phyloP scores from a whole-genome alignment of 2,797 vertebrate genomes.

The Myotis planiceps region DNA sequence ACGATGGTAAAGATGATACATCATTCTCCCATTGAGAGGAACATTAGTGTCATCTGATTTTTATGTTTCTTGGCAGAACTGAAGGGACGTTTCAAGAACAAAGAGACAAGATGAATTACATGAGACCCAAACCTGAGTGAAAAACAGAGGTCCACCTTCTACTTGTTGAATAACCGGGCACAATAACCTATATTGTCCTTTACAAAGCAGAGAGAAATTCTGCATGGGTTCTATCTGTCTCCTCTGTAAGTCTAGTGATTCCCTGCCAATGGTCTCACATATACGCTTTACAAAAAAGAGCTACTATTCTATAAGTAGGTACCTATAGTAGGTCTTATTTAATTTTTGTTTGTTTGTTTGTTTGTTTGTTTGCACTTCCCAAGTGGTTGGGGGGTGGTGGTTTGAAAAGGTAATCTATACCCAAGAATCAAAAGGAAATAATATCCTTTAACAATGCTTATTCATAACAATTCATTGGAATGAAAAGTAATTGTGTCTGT shows the following conservation, averaged over 20 bases:
- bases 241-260: background rate
- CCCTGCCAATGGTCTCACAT: background rate
- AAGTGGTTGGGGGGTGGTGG: background rate
- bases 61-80: conserved; percentile 40
- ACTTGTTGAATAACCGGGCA: background rate
- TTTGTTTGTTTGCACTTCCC: background rate
- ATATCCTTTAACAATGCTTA: background rate
- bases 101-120: background rate
- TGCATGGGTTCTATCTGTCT: background rate
- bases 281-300: background rate
- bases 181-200: background rate
- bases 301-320: background rate
- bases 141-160: background rate
- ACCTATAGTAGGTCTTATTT: background rate
- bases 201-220: background rate
- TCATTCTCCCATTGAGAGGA: background rate
- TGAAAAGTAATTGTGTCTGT: conserved; percentile 37
- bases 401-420: background rate
- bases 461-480: background rate
- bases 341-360: background rate
- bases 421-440: background rate
- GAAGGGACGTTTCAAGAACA: conserved; percentile 36
- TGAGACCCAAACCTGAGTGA: background rate
- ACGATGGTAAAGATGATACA: background rate
- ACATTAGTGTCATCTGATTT: background rate